A percentile compares a stretch with the other conserved stretches of the same genome.
Conservation (phyloP, 1,140 invertebrate genomes). For the Pseudomyrmex dendroicus region DNA sequence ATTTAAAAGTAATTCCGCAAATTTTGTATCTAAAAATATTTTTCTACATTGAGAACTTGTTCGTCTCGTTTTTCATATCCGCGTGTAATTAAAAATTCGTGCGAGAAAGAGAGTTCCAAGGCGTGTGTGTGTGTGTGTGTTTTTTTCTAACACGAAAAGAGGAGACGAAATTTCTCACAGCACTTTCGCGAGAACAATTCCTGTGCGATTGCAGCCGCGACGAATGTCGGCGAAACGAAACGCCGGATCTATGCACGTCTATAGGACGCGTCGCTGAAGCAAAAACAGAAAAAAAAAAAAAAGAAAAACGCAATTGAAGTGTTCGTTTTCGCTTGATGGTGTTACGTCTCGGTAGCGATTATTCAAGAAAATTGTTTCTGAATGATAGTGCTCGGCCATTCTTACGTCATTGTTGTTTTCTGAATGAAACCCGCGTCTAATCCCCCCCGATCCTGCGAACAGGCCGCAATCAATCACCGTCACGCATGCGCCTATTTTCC, state of each 20-base stretch:
- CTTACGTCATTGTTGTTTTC: constrained; percentile 33
- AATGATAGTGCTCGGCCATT: constrained; percentile 32
- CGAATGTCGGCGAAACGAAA: not conserved
- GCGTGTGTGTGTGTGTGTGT: not conserved
- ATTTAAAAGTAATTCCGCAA: not conserved
- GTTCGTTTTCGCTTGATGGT: constrained; percentile 19
- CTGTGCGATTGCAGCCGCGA: constrained; percentile 8
- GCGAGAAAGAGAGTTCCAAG: constrained; percentile 36
- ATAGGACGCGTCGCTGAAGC: not conserved
- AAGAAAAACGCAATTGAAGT: constrained; percentile 31
- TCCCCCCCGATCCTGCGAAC: not conserved
- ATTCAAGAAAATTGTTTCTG: constrained; percentile 44
- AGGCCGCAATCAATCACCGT: not conserved
- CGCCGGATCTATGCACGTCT: too few species aligned
- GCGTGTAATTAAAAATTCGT: constrained; percentile 5
- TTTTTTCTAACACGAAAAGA: constrained; percentile 36
- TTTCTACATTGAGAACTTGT: not conserved
- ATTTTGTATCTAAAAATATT: constrained; percentile 3
- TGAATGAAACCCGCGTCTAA: constrained; percentile 22
- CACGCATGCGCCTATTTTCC: not conserved
- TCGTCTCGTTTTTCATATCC: not conserved
- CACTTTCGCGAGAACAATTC: constrained; percentile 25
- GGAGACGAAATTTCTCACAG: constrained; percentile 52
- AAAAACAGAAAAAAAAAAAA: not conserved
- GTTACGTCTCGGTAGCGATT: constrained; percentile 23